A percentile compares a stretch with the other conserved stretches of the same genome.
These are phyloP conservation scores for Notodonta dromedarius DNA, from an alignment of 2,888 invertebrate genomes.

Conservation along the genomic window DNA sequence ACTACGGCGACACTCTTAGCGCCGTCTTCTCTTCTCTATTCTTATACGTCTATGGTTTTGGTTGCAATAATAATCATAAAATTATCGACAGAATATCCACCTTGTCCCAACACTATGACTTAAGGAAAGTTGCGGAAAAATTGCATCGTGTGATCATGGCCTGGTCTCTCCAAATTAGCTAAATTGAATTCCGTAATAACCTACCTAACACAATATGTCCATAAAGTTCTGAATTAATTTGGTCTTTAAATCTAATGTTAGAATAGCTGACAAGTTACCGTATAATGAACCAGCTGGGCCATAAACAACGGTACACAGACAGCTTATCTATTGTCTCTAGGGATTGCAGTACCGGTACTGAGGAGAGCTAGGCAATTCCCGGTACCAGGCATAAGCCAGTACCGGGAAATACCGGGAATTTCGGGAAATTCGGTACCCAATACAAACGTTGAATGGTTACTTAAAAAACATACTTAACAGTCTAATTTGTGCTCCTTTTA, in stretches of 20 bases:
- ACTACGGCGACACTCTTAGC: too few relatives aligned
- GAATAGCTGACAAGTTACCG: conserved; percentile 41
- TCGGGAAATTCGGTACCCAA: too few relatives aligned
- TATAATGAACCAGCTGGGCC: conserved; percentile 43
- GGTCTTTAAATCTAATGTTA: conserved; percentile 35
- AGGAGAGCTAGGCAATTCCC: too few relatives aligned
- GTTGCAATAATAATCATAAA: neutral
- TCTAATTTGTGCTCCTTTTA: too few relatives aligned
- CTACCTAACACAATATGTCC: conserved; percentile 10
- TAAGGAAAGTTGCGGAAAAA: too few relatives aligned
- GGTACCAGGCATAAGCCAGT: too few relatives aligned
- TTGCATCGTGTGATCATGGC: neutral
- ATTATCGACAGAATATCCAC: neutral
- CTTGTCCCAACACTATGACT: neutral
- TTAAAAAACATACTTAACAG: too few relatives aligned
- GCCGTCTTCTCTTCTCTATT: too few relatives aligned
- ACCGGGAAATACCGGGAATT: too few relatives aligned
- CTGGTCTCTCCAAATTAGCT: neutral
- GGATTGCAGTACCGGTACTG: too few relatives aligned
- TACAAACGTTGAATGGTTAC: too few relatives aligned
- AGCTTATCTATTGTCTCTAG: conserved; percentile 45
- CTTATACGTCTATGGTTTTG: too few relatives aligned
- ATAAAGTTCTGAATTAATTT: conserved; percentile 22
- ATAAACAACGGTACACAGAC: conserved; percentile 47
- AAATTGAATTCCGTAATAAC: neutral